Evolutionary conservation across 2,888 invertebrate genomes (phyloP), one percentile per base, ranked within the genome.

Genomic region (Tigriopus californicus): DNA sequence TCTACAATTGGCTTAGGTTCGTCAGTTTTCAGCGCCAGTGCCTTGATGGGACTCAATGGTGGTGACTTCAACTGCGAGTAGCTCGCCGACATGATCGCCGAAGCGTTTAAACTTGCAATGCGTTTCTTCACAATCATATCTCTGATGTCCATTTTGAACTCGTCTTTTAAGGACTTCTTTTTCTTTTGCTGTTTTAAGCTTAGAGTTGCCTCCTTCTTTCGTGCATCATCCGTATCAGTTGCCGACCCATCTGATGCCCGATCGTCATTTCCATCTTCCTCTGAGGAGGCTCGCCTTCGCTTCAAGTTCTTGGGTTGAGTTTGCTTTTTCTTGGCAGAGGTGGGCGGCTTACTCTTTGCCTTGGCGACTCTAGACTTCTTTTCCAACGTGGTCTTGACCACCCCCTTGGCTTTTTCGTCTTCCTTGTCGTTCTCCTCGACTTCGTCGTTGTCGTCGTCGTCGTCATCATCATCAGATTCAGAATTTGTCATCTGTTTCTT

Each of bases 71-170:
- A 3, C 15, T 54, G 54, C n/a, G 54, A 15, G 41, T 89, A 89
- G 64, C 86, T 87, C 20, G 89, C 89, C 0, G 88, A 87, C 64
- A 90, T 75, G 66, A 90, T 89, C 20, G 90, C 90, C 41, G 85
- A 83, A 13, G 90, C 90, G 70, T 90, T 90, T 40, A 90, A 73
- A 68, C 87, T 87, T 20, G 90, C 90, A 88, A 90, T 88, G 40
- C 90, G 78, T 69, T 89, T 90, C 65, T 84, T 79, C 15, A 88
- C 87, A 6, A 88, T 82, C 80, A 87, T 85, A 65, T 87, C 87
- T 67, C 85, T 85, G 53, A 87, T 74, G 67, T 86, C 86, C 83
- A 84, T 83, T 25, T 80, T 77, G 46, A 79, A 72, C 69, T 81
- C 80, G 60, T 75, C 76, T 64, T 78, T 61, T 40, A 59, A 58